phyloP scores from a whole-genome alignment of 2,113 vertebrate species.

The Eulemur rufifrons region DNA sequence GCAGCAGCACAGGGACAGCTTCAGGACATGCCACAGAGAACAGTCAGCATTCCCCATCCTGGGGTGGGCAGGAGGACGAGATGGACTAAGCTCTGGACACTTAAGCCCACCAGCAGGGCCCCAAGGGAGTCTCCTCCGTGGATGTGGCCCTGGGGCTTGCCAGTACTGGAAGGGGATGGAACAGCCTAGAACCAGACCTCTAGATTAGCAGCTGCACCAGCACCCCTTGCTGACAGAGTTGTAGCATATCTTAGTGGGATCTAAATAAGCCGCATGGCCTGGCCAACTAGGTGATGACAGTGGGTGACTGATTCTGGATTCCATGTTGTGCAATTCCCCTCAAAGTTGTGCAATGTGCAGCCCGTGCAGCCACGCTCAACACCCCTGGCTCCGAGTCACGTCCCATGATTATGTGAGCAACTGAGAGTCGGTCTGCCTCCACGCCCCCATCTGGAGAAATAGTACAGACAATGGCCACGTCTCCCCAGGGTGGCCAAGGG shows the following conservation, averaged over 20 bases:
- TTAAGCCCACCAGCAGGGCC: too few species aligned
- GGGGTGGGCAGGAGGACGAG: background rate
- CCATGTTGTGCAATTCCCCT: background rate
- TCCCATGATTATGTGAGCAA: constrained; percentile 1
- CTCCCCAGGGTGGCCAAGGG: background rate
- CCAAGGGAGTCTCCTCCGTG: background rate
- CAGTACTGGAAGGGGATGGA: background rate
- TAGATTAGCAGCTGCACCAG: background rate
- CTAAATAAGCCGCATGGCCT: background rate
- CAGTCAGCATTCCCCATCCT: background rate
- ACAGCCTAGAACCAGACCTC: background rate
- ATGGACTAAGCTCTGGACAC: background rate
- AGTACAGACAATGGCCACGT: background rate
- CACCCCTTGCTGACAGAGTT: background rate
- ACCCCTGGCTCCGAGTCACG: background rate
- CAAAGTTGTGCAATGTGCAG: background rate
- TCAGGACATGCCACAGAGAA: background rate
- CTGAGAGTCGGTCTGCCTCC: background rate
- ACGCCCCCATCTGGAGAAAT: background rate
- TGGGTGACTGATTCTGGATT: background rate
- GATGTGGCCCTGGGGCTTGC: background rate
- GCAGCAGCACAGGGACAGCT: background rate
- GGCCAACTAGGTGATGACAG: background rate
- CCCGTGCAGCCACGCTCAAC: background rate
- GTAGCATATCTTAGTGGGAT: background rate